Percentiles rank a stretch among this genome's conserved stretches.
These are phyloP conservation scores for Desmophyllum pertusum DNA, from an alignment of 92 coral and sea anemone species.

Conservation along the genomic window DNA sequence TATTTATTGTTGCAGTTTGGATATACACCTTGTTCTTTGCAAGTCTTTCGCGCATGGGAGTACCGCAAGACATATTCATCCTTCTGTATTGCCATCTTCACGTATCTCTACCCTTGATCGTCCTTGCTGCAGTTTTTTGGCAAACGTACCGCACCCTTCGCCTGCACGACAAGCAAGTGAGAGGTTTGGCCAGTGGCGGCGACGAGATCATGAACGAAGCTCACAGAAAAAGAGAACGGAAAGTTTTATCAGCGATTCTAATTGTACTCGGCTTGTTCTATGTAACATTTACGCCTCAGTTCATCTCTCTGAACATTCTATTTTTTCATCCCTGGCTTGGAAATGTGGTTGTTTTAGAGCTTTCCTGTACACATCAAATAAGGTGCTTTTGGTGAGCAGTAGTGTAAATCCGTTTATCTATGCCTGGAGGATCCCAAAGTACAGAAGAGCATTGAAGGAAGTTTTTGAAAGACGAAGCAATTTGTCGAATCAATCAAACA, in stretches of 20 bases:
- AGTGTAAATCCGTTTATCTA: slow-evolving; percentile 4
- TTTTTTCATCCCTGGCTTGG: not conserved
- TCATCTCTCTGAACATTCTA: not conserved
- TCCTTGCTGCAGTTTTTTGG: slow-evolving; percentile 2
- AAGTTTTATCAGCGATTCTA: not conserved
- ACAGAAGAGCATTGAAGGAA: not conserved
- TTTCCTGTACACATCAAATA: not conserved
- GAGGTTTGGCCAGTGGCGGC: not conserved
- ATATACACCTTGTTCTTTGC: not conserved
- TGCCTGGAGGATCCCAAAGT: slow-evolving; percentile 9
- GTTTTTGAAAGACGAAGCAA: not conserved
- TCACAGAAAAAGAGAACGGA: slow-evolving; percentile 5
- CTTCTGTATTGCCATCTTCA: slow-evolving; percentile 5
- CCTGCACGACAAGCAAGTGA: not conserved
- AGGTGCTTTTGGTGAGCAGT: not conserved
- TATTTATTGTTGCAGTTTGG: not conserved
- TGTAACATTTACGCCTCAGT: not conserved
- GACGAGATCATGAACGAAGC: not conserved
- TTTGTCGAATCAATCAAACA: not conserved
- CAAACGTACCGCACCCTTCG: slow-evolving; percentile 4
- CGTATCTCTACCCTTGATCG: not conserved
- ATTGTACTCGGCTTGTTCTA: not conserved
- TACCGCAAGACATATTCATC: not conserved
- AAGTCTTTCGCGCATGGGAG: slow-evolving; percentile 3
- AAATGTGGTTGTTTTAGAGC: not conserved